Base-by-base conservation (phyloP, 2,888 invertebrate genomes). In the Dryococelus australis region DNA sequence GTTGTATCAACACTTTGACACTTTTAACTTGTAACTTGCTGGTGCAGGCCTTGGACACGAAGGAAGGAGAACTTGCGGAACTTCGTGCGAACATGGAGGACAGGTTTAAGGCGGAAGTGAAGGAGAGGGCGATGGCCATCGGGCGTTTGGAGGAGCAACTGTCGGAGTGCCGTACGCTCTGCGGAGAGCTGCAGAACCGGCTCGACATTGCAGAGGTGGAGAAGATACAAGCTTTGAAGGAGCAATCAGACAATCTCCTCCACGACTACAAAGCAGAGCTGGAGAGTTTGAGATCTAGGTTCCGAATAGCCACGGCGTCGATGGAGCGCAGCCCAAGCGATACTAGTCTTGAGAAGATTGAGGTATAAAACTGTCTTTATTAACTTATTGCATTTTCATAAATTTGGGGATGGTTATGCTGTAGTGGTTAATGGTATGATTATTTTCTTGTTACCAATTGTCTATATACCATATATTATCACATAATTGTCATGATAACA, bases 251-350 rank as follows among this genome's bases (percentile, higher is more conserved):
- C 88, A 94, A 95, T 89, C 93, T 97, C 89, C 95, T 94, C 86
- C 93, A 95, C 88, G 95, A 96, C 90, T 96, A 97, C 91, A 96
- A 96, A 92, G 95, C 95, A 27, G 97, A 97, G 92, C 93, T 97
- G 81, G 97, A 97, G 90, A 96, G 95, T 10, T 93, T 97, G 89
- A 93, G 96, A 81, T 95, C 96, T 80, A 95, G 96, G 90, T 96
- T 95, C 92, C 95, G 96, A 89, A 96, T 97, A 94, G 95, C 96
- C 0, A 93, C 95, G 88, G 95, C 95, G 16, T 95, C 95, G 85
- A 95, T 96, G 94, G 96, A 97, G 90, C 93, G 95, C 79, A 96
- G 96, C 87, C 96, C 96, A 0, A 96, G 96, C 10, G 97, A 97
- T 90, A 95, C 95, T 3, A 97, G 96, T 91, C 93, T 97, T 9